Evolutionary conservation across 2,797 vertebrate species (phyloP).

Genomic region (Hirundo rustica): DNA sequence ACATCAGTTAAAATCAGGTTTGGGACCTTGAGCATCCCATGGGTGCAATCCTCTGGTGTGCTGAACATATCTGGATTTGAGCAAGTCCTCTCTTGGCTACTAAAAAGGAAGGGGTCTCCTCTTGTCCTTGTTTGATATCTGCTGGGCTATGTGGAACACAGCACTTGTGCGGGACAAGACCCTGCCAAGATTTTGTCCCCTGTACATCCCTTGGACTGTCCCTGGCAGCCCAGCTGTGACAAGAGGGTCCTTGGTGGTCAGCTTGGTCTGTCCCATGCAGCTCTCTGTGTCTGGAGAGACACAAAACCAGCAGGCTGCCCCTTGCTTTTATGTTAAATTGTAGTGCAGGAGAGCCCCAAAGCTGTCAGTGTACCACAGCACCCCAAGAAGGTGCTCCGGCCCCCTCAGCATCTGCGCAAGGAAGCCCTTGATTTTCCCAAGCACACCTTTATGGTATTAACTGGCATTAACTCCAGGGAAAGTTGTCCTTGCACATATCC

Average conservation of each 20-base stretch:
- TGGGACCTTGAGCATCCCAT: neutral
- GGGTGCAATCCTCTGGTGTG: neutral
- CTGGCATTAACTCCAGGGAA: neutral
- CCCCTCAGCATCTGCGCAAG: neutral
- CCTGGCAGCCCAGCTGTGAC: neutral
- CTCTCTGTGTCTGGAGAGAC: neutral
- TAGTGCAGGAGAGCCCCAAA: neutral
- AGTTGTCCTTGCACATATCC: neutral
- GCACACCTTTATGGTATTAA: too few species aligned
- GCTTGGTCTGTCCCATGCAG: accelerated
- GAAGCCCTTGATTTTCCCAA: neutral
- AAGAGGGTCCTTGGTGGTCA: neutral
- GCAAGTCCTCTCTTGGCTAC: accelerated
- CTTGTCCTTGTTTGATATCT: neutral
- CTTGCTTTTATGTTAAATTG: neutral
- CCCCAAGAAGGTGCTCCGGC: accelerated
- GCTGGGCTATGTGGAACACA: neutral
- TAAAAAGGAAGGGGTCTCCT: neutral
- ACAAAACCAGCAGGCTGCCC: neutral
- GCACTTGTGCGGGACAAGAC: neutral
- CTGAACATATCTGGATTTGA: neutral
- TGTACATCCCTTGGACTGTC: neutral
- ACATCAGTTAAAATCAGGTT: neutral
- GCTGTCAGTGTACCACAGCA: neutral
- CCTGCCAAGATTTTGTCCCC: accelerated